These are phyloP conservation scores for Ranitomeya variabilis DNA, from an alignment of 2,113 vertebrate genomes.

Conservation along the genomic window DNA sequence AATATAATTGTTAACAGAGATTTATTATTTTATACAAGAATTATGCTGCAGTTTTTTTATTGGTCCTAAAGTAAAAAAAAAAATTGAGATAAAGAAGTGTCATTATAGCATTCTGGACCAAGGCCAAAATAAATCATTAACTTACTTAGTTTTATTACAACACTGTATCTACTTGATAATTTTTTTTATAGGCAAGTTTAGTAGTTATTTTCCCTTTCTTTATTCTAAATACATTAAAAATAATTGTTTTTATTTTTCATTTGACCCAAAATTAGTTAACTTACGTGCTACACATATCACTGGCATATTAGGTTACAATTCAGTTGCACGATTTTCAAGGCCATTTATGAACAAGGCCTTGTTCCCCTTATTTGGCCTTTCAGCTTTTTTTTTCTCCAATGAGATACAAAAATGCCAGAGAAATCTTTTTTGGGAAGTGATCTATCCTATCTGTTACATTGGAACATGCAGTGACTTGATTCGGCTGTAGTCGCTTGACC, in stretches of 20 bases:
- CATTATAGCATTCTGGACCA: neutral
- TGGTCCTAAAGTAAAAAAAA: neutral
- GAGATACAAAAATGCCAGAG: too few relatives aligned
- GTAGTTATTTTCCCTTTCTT: neutral
- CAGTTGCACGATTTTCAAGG: too few relatives aligned
- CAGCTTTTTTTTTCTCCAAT: too few relatives aligned
- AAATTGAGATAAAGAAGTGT: neutral
- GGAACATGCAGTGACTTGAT: too few relatives aligned
- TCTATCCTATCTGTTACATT: too few relatives aligned
- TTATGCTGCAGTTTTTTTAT: neutral
- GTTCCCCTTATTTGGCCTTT: too few relatives aligned
- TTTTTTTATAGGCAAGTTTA: neutral
- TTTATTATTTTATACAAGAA: neutral
- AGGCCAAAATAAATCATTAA: constrained; percentile 19
- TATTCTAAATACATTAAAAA: neutral
- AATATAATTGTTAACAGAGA: neutral
- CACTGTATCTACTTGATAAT: neutral
- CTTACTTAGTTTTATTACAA: neutral
- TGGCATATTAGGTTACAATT: too few relatives aligned
- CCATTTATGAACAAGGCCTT: too few relatives aligned
- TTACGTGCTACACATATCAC: too few relatives aligned
- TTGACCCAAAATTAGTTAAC: too few relatives aligned
- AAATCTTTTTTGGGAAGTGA: too few relatives aligned
- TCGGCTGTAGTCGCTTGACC: too few relatives aligned
- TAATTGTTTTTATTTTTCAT: neutral